A percentile compares a stretch with the other conserved stretches of the same genome.
phyloP scores from a whole-genome alignment of 2,797 vertebrate genomes.

The Mormyrus hasselquistii region DNA sequence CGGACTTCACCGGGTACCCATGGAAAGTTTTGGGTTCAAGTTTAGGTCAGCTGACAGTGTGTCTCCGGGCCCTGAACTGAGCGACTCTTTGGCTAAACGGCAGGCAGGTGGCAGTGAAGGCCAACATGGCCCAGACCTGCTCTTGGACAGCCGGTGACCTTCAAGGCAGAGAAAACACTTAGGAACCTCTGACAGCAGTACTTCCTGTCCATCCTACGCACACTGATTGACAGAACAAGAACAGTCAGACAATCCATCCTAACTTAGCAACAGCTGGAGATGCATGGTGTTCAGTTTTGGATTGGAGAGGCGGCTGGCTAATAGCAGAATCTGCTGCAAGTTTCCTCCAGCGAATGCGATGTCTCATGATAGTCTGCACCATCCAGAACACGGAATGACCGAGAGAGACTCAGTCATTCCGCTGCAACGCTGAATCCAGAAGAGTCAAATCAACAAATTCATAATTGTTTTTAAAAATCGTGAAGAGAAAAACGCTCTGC shows the following conservation, averaged over 20 bases:
- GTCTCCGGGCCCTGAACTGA: not conserved
- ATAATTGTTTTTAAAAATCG: not conserved
- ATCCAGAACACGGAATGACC: not conserved
- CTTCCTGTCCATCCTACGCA: not conserved
- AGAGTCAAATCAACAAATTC: not conserved
- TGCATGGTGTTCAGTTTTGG: not conserved
- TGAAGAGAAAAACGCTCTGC: not conserved
- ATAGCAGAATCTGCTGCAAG: not conserved
- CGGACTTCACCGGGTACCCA: not conserved
- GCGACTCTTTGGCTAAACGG: not conserved
- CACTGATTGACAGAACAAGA: not conserved
- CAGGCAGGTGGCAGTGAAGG: not conserved
- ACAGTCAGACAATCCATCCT: not conserved
- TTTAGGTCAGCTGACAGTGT: not conserved
- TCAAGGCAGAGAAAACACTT: not conserved
- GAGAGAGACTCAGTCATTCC: not conserved
- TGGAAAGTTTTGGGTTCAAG: not conserved
- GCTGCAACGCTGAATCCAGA: not conserved
- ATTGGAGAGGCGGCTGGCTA: not conserved
- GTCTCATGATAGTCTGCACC: not conserved
- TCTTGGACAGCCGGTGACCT: not conserved
- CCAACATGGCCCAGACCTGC: not conserved
- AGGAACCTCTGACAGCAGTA: not conserved
- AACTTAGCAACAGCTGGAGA: not conserved
- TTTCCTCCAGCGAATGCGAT: not conserved